Evolutionary conservation across 2,797 vertebrate genomes (phyloP).

Genomic region (Astyanax mexicanus): DNA sequence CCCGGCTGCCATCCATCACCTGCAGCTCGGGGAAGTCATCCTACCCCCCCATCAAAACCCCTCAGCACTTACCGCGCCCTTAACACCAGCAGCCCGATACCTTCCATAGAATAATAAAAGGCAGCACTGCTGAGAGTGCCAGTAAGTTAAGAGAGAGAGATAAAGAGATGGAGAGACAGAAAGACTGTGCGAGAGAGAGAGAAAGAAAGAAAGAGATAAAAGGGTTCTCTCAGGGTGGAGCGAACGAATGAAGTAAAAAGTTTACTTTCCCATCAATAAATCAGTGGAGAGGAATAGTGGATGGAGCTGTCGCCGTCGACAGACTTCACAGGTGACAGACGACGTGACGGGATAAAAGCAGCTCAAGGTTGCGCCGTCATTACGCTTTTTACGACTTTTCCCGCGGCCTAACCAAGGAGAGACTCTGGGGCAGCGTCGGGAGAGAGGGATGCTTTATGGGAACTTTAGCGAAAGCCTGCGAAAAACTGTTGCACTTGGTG

Average conservation of each 20-base stretch:
- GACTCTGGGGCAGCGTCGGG: conserved; percentile 26
- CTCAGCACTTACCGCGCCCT: conserved; percentile 83
- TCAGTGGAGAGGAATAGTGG: conserved; percentile 78
- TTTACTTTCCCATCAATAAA: conserved; percentile 89
- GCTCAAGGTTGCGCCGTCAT: conserved; percentile 86
- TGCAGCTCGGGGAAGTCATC: conserved; percentile 86
- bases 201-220: conserved; percentile 13
- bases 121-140: conserved; percentile 19
- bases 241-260: conserved; percentile 87
- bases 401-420: conserved; percentile 43
- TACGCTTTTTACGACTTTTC: conserved; percentile 70
- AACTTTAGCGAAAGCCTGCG: conserved; percentile 53
- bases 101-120: conserved; percentile 44
- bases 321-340: conserved; percentile 77
- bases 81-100: conserved; percentile 65
- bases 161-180: conserved; percentile 19
- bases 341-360: conserved; percentile 84
- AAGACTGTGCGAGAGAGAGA: conserved; percentile 14
- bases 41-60: conserved; percentile 70
- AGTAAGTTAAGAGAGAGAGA: neutral
- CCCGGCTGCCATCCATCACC: conserved; percentile 97
- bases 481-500: conserved; percentile 41
- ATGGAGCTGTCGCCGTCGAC: conserved; percentile 78
- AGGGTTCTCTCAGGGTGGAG: conserved; percentile 74
- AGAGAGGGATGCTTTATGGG: conserved; percentile 54